Evolutionary conservation across 2,113 vertebrate genomes (phyloP).

Genomic region (Forbesichthys papilliferus): DNA sequence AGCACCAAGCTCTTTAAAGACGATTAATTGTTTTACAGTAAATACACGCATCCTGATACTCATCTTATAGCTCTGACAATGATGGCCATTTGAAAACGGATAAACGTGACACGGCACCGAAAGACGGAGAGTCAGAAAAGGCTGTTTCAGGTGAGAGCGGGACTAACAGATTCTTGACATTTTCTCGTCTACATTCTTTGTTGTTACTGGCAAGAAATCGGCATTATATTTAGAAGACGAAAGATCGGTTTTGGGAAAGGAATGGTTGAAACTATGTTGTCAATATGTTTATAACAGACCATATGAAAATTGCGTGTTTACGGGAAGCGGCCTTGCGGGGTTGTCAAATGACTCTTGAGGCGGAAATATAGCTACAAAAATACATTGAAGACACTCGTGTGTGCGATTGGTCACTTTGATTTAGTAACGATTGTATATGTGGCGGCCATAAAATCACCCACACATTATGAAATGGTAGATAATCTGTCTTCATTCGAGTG

Average conservation of each 20-base stretch:
- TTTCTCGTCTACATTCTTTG: constrained; percentile 58
- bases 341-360: constrained; percentile 43
- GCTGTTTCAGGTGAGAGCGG: constrained; percentile 70
- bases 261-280: not conserved
- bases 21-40: constrained; percentile 42
- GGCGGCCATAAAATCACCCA: constrained; percentile 6
- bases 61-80: constrained; percentile 48
- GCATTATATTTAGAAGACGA: not conserved
- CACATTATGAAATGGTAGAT: constrained; percentile 39
- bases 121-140: constrained; percentile 43
- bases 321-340: constrained; percentile 55
- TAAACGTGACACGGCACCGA: constrained; percentile 34
- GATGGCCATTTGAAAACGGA: constrained; percentile 65
- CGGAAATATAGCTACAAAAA: constrained; percentile 31
- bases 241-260: not conserved
- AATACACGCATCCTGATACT: constrained; percentile 32
- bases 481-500: constrained; percentile 41
- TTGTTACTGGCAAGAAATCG: constrained; percentile 15
- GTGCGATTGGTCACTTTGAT: constrained; percentile 2
- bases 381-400: not conserved
- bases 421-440: constrained; percentile 12
- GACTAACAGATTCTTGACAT: constrained; percentile 39
- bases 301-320: constrained; percentile 33
- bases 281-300: not conserved
- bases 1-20: constrained; percentile 48